phyloP scores from a whole-genome alignment of 2,888 invertebrate genomes.

The Axea sp. region DNA sequence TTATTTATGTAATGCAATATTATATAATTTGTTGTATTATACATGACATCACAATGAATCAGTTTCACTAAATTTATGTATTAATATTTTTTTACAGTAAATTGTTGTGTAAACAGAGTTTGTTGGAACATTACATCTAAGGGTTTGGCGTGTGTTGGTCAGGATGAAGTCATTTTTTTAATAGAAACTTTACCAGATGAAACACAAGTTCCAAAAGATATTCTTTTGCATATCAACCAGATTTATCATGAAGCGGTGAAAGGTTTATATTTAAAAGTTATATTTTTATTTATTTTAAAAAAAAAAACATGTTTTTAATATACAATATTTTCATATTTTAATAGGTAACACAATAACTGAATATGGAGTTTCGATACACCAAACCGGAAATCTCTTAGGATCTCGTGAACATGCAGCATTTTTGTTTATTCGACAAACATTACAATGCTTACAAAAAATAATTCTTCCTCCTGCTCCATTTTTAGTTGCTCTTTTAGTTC shows the following conservation, averaged over 20 bases:
- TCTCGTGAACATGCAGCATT: slow-evolving; percentile 89
- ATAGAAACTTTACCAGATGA: slow-evolving; percentile 85
- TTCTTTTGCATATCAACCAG: slow-evolving; percentile 87
- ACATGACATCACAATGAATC: too few species aligned
- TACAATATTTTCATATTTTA: neutral
- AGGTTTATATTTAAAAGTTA: slow-evolving; percentile 72
- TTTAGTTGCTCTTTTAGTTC: slow-evolving; percentile 88
- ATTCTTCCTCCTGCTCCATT: slow-evolving; percentile 87
- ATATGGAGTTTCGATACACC: slow-evolving; percentile 85
- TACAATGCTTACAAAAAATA: slow-evolving; percentile 89
- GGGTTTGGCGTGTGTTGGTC: slow-evolving; percentile 89
- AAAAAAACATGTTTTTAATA: slow-evolving; percentile 1
- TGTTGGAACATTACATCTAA: slow-evolving; percentile 89
- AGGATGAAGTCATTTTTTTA: slow-evolving; percentile 89
- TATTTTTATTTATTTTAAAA: slow-evolving; percentile 8
- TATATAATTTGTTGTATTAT: too few species aligned
- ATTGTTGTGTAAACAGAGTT: slow-evolving; percentile 86
- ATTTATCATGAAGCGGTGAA: slow-evolving; percentile 86
- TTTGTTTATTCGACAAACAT: slow-evolving; percentile 88
- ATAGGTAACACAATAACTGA: slow-evolving; percentile 86
- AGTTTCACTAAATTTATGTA: too few species aligned
- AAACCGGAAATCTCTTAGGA: slow-evolving; percentile 83
- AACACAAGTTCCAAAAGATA: slow-evolving; percentile 84
- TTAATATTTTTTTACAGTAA: slow-evolving; percentile 81
- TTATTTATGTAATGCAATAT: too few species aligned